These are phyloP conservation scores for Barypeithes pellucidus DNA, from an alignment of 2,888 invertebrate genomes.

Conservation along the genomic window DNA sequence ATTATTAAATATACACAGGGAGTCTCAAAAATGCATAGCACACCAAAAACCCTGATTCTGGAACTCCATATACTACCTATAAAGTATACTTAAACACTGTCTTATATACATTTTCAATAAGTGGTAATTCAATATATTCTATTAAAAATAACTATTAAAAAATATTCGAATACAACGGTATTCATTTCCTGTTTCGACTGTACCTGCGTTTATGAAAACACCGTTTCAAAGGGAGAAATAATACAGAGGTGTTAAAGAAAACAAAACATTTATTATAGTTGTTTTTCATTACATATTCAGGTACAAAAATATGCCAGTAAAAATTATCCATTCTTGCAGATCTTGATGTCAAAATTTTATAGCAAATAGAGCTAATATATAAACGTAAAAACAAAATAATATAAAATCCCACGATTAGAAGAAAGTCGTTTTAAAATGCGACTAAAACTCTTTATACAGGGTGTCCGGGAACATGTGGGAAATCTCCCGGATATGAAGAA, in stretches of 20 bases:
- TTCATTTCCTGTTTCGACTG: not conserved
- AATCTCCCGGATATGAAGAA: no score
- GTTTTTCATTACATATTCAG: constrained; percentile 10
- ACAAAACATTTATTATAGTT: constrained; percentile 6
- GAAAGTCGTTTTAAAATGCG: no score
- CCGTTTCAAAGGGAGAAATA: constrained; percentile 9
- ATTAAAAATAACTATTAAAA: no score
- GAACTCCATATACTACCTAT: no score
- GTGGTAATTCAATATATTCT: no score
- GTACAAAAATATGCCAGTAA: constrained; percentile 7
- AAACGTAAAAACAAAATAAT: constrained; percentile 22
- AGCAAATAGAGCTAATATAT: not conserved
- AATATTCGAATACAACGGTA: no score
- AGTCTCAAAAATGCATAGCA: no score
- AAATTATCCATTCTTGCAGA: constrained; percentile 2
- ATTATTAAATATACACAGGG: no score
- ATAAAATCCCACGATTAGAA: constrained; percentile 9
- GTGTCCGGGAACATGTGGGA: no score
- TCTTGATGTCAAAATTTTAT: constrained; percentile 6
- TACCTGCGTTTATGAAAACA: not conserved
- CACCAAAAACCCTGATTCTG: no score
- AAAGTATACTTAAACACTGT: no score
- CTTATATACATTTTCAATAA: no score
- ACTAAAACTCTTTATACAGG: not conserved
- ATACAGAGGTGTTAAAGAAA: constrained; percentile 3